A percentile compares a stretch with the other conserved stretches of the same genome.
phyloP scores from a whole-genome alignment of 1,140 invertebrate genomes.

The Cydia pomonella region DNA sequence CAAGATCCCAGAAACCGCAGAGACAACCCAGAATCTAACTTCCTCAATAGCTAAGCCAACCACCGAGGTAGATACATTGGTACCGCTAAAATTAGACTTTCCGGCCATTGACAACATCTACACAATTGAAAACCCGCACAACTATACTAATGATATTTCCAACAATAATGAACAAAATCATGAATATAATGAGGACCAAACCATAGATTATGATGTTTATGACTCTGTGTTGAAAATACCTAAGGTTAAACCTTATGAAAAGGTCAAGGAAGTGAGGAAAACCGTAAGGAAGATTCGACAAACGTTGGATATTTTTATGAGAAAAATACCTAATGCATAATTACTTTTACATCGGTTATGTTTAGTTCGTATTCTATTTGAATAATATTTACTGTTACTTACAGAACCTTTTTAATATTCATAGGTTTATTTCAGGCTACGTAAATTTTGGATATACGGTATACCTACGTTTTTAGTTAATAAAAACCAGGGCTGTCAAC shows the following conservation, averaged over 20 bases:
- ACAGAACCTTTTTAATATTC: not conserved
- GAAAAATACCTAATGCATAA: slow-evolving; percentile 41
- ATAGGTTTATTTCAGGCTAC: too few species aligned
- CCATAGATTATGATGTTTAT: not conserved
- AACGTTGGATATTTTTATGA: slow-evolving; percentile 3
- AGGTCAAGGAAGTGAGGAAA: not conserved
- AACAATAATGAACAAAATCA: not conserved
- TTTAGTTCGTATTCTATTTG: too few species aligned
- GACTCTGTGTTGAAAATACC: not conserved
- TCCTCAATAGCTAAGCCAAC: not conserved
- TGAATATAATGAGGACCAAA: not conserved
- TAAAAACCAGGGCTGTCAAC: too few species aligned
- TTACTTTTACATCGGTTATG: slow-evolving; percentile 8
- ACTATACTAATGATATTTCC: not conserved
- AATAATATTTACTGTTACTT: not conserved
- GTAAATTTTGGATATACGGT: too few species aligned
- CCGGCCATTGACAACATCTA: not conserved
- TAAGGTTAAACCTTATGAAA: not conserved
- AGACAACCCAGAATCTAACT: not conserved
- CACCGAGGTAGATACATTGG: not conserved
- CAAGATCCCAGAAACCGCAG: not conserved
- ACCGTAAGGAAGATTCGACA: not conserved
- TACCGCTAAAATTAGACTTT: not conserved
- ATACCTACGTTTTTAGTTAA: too few species aligned
- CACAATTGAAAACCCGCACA: not conserved